Evolutionary conservation across 2,888 invertebrate genomes (phyloP), one percentile per base, ranked within the genome.

Genomic region (Stratiomys singularior): DNA sequence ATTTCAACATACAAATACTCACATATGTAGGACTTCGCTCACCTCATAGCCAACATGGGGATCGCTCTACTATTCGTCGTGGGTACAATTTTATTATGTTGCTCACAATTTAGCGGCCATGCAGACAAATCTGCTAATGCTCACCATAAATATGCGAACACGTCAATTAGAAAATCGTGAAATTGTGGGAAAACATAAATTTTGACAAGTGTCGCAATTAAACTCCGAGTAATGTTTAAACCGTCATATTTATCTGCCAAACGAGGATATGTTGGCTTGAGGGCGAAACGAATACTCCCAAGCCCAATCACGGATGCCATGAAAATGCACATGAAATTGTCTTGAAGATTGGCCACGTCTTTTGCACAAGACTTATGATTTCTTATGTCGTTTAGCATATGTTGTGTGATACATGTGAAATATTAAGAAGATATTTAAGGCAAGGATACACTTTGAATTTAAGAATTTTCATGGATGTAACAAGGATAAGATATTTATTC

Each of bases 161-260:
- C 76, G 79, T 79, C 79, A 79, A 79, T 79, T 79, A 79, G 76
- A 78, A 79, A 76, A 78, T 79, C 78, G 72, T 56, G 67, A 76
- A 72, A 76, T 76, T 78, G 78, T 79, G 79, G 79, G 79, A 79
- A 79, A 79, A 77, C 79, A 79, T 79, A 79, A 79, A 79, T 79
- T 79, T 77, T 76, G 79, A 79, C 78, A 79, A 79, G 79, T 79
- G 79, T 79, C 79, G 78, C 79, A 79, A 79, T 79, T 79, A 79
- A 79, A 79, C 58, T 64, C 71, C 78, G 74, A 78, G 76, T 79
- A 79, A 79, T 79, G 78, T 76, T 66, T 76, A 71, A 78, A 79
- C 77, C 76, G 79, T 79, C 79, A 79, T 79, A 79, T 79, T 79
- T 79, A 79, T 78, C 69, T 79, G 77, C 78, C 79, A 79, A 79